Percentiles rank a stretch among this genome's conserved stretches.
phyloP scores from a whole-genome alignment of 2,113 vertebrate species.

The Peromyscus leucopus region DNA sequence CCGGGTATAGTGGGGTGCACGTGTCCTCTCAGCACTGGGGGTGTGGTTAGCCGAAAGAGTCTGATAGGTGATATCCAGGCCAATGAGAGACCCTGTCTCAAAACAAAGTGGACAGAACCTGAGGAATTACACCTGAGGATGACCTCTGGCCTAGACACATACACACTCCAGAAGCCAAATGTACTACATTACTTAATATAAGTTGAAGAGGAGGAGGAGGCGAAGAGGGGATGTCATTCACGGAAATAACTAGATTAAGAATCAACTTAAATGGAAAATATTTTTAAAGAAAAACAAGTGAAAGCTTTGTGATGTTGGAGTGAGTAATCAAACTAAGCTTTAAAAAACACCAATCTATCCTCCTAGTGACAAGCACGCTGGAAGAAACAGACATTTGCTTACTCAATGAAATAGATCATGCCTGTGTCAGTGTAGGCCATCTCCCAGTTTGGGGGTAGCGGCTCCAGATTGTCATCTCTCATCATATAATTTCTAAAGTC shows the following conservation, averaged over 20 bases:
- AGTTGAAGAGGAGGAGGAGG: conserved; percentile 32
- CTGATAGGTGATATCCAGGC: background rate
- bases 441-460: conserved; percentile 97
- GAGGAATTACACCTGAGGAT: background rate
- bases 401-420: conserved; percentile 99
- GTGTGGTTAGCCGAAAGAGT: background rate
- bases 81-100: background rate
- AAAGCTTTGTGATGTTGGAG: background rate
- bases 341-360: background rate
- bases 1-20: background rate
- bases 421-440: conserved; percentile 99
- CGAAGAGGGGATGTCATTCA: conserved; percentile 24
- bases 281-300: conserved; percentile 54
- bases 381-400: conserved; percentile 82
- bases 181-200: background rate
- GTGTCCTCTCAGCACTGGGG: background rate
- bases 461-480: conserved; percentile 94
- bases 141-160: background rate
- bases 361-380: background rate
- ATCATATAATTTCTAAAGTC: conserved; percentile 93
- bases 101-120: background rate
- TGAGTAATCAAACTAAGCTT: background rate
- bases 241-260: conserved; percentile 51
- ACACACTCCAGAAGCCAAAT: background rate
- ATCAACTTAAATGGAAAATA: conserved; percentile 1